Evolutionary conservation across 2,888 invertebrate genomes (phyloP), one percentile per base, ranked within the genome.

Genomic region (Cylindroiulus punctatus): DNA sequence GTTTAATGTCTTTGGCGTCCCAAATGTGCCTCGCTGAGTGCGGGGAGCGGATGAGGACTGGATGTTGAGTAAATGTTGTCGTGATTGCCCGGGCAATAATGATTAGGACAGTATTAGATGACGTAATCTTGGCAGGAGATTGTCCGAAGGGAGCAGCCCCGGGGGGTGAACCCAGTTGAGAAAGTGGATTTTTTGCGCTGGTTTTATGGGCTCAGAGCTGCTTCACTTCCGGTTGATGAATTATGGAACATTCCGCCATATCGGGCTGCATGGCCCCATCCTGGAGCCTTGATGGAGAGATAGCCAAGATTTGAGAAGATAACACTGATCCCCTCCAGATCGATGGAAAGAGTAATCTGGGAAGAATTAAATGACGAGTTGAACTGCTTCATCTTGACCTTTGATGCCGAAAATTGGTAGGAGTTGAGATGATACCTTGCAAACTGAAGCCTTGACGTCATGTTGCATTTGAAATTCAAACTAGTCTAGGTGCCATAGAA

Each of bases 61-160:
- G 65, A 65, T 65, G n/a, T 65, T 65, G 65, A 65, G 26, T 65
- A 65, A 65, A 65, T 65, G 26, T 65, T 65, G 65, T 65, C 65
- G 26, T 26, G 26, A 65, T 65, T 65, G 65, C 65, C 8, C 10
- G 65, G 65, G 26, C 65, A 65, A 65, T 65, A 65, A 65, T 65
- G 65, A 65, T 65, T 65, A 65, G 26, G 65, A 1, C 8, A n/a
- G 65, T 65, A 65, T 65, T 65, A 65, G 26, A 65, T 65, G 65
- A 65, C 65, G 65, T 65, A 26, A n/a, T 12, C 26, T 12, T 65
- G 12, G 26, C 26, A 65, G 5, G 26, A 26, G 26, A 65, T 65
- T 65, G 65, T 65, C 65, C 65, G 65, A 65, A 26, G 65, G 65
- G 26, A 65, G 26, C 22, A 65, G 10, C 52, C 52, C 52, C 52